Evolutionary conservation across 2,888 invertebrate species (phyloP).

Genomic region (Atherix ibis): DNA sequence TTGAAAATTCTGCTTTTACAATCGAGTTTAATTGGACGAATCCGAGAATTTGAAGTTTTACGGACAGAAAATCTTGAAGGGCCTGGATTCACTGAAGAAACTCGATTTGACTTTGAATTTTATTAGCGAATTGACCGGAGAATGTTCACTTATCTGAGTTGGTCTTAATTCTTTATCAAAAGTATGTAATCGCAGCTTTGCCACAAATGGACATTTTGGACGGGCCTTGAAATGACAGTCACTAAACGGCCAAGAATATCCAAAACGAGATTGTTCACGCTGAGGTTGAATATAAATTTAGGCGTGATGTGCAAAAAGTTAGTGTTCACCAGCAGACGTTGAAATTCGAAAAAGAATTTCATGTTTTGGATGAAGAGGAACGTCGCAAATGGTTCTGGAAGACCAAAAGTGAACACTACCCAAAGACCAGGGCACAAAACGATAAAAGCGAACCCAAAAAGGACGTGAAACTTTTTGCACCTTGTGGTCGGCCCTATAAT

Average conservation of each 20-base stretch:
- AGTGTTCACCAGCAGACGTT: slow-evolving; percentile 37
- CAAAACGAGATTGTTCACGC: slow-evolving; percentile 38
- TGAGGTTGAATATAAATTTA: slow-evolving; percentile 34
- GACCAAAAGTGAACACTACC: slow-evolving; percentile 63
- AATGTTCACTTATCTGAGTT: slow-evolving; percentile 45
- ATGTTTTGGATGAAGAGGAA: slow-evolving; percentile 42
- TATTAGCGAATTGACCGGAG: slow-evolving; percentile 68
- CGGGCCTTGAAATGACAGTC: slow-evolving; percentile 53
- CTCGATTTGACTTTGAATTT: slow-evolving; percentile 88
- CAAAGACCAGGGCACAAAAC: slow-evolving; percentile 51
- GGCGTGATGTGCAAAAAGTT: slow-evolving; percentile 38
- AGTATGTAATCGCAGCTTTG: slow-evolving; percentile 67
- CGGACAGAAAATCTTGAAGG: slow-evolving; percentile 80
- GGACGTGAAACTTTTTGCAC: slow-evolving; percentile 41
- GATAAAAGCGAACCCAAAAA: slow-evolving; percentile 28
- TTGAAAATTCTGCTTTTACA: slow-evolving; percentile 80
- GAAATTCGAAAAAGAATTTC: slow-evolving; percentile 34
- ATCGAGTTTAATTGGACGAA: slow-evolving; percentile 80
- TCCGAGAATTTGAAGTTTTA: slow-evolving; percentile 85
- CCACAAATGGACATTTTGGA: slow-evolving; percentile 65
- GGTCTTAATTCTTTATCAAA: slow-evolving; percentile 70
- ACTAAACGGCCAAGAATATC: slow-evolving; percentile 79
- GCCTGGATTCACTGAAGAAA: slow-evolving; percentile 78
- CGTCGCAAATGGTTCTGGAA: slow-evolving; percentile 48
- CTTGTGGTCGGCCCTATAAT: slow-evolving; percentile 71